Base-by-base conservation (phyloP, 2,888 invertebrate species). In the Trachelus tabidus region DNA sequence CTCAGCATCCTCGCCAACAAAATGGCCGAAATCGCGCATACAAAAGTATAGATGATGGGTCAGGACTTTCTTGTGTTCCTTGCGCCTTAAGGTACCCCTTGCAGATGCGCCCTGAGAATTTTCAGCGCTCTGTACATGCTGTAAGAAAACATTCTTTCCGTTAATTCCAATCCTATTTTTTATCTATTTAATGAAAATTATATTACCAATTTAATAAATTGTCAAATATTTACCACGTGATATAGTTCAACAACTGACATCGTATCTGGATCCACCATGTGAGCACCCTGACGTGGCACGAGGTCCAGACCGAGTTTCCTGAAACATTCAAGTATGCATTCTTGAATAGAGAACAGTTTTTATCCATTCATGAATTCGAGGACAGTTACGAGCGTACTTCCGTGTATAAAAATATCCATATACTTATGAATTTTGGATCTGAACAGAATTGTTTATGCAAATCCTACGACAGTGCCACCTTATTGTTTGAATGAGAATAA, bases 271-370 rank as follows among this genome's bases (percentile, higher is more conserved):
- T 98, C 97, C 68, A 98, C 97, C 91, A 97, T 97, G 89, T 97
- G 95, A 35, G 97, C 96, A 56, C 97, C 97, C 83, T 96, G 95
- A 35, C 98, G 94, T 0, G 98, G 98, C 34, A 98, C 98, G 89
- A 98, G 92, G 92, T 98, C 98, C 89, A 98, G 92, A 0, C 97
- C 97, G 76, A 98, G 94, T 93, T 98, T 97, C 91, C 98, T 98
- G 93, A 69, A 94, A 93, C 83, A 87, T 11, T 71, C 71, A 9
- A 31, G 56, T 23, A 56, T 23, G 23, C 56, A 56, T 56, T 56
- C 56, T 56, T 56, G 23, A 56, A 56, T 56, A 56, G 56, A 56
- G 56, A 56, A 56, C 56, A 56, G 56, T 23, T 56, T 56, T 56
- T 56, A 56, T 56, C 2, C 56, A 56, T 56, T 56, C 56, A 56